Base-by-base conservation (phyloP, 2,888 invertebrate genomes). In the Furcula furcula region DNA sequence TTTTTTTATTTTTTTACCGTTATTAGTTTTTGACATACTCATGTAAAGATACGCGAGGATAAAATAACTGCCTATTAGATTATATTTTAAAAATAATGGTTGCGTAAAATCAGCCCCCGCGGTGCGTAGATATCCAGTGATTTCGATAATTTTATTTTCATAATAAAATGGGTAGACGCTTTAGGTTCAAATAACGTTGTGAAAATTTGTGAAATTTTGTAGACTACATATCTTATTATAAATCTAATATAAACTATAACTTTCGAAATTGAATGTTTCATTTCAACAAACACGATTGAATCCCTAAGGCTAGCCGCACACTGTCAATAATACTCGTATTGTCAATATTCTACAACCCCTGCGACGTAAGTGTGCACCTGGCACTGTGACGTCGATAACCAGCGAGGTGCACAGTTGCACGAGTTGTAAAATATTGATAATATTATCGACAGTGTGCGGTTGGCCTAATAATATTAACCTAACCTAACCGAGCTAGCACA, bases 221-320 rank as follows among this genome's bases (percentile, higher is more conserved):
- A 88, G 88, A 88, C 88, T 87, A 88, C 88, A 88, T 88, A 88
- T 88, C 88, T 87, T 88, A 88, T 87, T 88, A 87, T 88, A 88
- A 88, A 87, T 87, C 84, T 88, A 87, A 87, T 87, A 88, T 87
- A 88, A 88, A 88, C 88, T 88, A 88, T 88, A 87, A 88, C 85
- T 88, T 88, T 88, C 81, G 87, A 87, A 20, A 49, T 53, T 25
- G 38, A 36, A 53, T 77, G 68, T 87, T 87, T 88, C 66, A 83
- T 84, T 87, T 72, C 20, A 32, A 15, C 27, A 18, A n/a, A 44
- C 34, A 32, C 43, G 35, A n/a, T n/a, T n/a, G n/a, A n/a, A n/a
- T n/a, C n/a, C n/a, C n/a, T n/a, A n/a, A n/a, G n/a, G n/a, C n/a
- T n/a, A n/a, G n/a, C n/a, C n/a, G n/a, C n/a, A n/a, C n/a, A n/a